phyloP scores from a whole-genome alignment of 2,797 vertebrate species.

The Enteromius paludinosus region DNA sequence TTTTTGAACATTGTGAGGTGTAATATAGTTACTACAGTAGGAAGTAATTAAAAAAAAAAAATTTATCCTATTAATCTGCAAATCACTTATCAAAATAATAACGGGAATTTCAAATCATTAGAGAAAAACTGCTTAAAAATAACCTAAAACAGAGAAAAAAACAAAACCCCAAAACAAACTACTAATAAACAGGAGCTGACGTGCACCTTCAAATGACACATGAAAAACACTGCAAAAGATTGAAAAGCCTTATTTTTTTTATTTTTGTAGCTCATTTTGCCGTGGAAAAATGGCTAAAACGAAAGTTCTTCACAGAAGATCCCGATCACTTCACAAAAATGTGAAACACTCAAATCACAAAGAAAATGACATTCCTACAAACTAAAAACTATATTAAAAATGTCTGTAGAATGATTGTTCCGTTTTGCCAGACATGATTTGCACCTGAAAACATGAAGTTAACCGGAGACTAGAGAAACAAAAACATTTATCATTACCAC shows the following conservation, averaged over 20 bases:
- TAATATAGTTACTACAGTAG: not conserved
- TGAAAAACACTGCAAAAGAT: not conserved
- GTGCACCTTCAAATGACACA: not conserved
- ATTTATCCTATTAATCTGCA: not conserved
- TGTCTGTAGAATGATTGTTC: slow-evolving; percentile 59
- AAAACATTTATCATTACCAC: not conserved
- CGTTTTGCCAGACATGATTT: slow-evolving; percentile 27
- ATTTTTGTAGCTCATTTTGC: slow-evolving; percentile 70
- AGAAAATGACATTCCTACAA: slow-evolving; percentile 43
- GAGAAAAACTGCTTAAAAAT: not conserved
- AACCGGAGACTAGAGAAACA: not conserved
- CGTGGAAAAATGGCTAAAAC: slow-evolving; percentile 73
- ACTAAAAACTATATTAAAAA: not conserved
- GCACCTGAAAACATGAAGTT: not conserved
- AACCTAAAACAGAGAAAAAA: not conserved
- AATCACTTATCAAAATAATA: not conserved
- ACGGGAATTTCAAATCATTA: not conserved
- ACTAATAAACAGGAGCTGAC: not conserved
- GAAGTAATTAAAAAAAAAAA: no score
- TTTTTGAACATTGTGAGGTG: not conserved
- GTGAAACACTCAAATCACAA: slow-evolving; percentile 71
- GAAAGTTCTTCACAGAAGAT: slow-evolving; percentile 85
- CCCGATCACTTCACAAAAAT: slow-evolving; percentile 80
- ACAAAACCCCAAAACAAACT: no score
- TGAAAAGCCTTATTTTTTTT: slow-evolving; percentile 40